Conservation (phyloP, 2,888 invertebrate genomes). For the Trachelus tabidus region DNA sequence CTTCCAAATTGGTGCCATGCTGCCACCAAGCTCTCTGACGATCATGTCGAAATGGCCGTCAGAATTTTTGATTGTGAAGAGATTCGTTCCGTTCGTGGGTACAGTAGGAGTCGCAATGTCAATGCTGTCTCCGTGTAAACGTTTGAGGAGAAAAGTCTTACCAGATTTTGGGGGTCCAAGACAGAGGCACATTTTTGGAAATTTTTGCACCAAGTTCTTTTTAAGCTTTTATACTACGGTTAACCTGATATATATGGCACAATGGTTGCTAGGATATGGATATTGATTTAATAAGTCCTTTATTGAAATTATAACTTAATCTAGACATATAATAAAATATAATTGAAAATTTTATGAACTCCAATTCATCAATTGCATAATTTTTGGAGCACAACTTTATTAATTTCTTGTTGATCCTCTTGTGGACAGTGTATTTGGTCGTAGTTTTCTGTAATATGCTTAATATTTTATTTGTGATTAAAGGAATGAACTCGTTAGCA, state of each 20-base stretch:
- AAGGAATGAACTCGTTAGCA: not conserved
- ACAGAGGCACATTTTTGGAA: conserved; percentile 70
- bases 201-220: not conserved
- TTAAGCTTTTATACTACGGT: not conserved
- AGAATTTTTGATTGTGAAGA: conserved; percentile 73
- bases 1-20: conserved; percentile 85
- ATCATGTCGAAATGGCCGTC: conserved; percentile 70
- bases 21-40: conserved; percentile 83
- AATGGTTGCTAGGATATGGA: not conserved
- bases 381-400: not conserved
- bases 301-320: not conserved
- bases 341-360: not conserved
- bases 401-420: not conserved
- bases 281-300: not conserved
- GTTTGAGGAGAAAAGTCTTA: conserved; percentile 82
- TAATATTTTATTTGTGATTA: not conserved
- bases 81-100: conserved; percentile 83
- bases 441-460: not conserved
- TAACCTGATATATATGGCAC: not conserved
- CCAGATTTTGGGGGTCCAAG: conserved; percentile 85
- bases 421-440: not conserved
- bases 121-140: conserved; percentile 77
- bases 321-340: not conserved
- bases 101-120: conserved; percentile 84
- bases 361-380: not conserved